A percentile compares a stretch with the other conserved stretches of the same genome.
Conservation (phyloP, 1,140 invertebrate species). For the Belonocnema kinseyi region DNA sequence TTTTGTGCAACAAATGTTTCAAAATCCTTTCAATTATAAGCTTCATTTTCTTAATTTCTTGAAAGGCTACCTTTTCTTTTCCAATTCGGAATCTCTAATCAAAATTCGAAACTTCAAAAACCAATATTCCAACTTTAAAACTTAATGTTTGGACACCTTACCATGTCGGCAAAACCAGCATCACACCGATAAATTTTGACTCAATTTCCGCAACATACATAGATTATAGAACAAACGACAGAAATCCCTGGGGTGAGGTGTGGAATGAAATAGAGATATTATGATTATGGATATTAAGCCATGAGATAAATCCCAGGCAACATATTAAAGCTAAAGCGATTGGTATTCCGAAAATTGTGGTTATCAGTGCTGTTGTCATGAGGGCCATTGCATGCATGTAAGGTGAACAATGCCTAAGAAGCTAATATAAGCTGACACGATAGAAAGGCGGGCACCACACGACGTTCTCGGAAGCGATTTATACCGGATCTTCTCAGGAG, state of each 20-base stretch:
- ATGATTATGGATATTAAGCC: background rate
- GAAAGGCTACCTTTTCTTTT: background rate
- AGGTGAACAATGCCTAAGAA: slow-evolving; percentile 22
- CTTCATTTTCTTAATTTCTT: background rate
- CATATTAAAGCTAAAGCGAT: background rate
- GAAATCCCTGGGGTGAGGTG: too few species aligned
- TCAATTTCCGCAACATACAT: background rate
- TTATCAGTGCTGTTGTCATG: background rate
- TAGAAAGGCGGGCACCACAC: slow-evolving; percentile 45
- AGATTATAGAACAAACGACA: too few species aligned
- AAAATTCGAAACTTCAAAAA: slow-evolving; percentile 16
- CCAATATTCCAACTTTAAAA: background rate
- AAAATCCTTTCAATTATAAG: background rate
- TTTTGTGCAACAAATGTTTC: background rate
- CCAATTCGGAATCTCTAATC: slow-evolving; percentile 13
- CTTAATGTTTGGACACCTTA: background rate
- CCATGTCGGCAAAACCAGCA: background rate
- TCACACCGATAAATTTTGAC: slow-evolving; percentile 8
- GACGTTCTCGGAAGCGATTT: slow-evolving; percentile 51
- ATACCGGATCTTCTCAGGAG: slow-evolving; percentile 25
- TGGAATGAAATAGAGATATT: background rate
- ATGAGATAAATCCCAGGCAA: background rate
- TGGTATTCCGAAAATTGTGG: slow-evolving; percentile 11
- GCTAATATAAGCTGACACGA: slow-evolving; percentile 41
- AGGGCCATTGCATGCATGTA: background rate